These are phyloP conservation scores for Talpa occidentalis DNA, from an alignment of 2,113 vertebrate genomes.

Conservation along the genomic window DNA sequence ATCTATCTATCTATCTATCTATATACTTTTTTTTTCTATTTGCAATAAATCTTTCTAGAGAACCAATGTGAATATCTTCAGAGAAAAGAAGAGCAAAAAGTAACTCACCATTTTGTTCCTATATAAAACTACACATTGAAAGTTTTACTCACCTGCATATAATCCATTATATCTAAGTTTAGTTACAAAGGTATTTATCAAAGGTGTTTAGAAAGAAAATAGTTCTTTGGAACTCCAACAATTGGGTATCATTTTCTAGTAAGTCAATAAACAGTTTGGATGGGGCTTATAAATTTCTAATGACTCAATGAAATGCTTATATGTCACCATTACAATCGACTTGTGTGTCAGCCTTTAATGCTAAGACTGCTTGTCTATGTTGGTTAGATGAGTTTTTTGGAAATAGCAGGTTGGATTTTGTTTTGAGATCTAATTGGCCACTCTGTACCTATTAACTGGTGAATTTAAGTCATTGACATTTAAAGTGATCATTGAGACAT, in stretches of 20 bases:
- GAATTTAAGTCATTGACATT: too few relatives aligned
- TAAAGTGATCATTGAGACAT: too few relatives aligned
- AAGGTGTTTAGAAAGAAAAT: slow-evolving; percentile 20
- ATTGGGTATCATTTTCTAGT: background rate
- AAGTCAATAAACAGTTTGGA: background rate
- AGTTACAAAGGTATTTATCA: background rate
- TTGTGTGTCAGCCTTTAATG: too few relatives aligned
- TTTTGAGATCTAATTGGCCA: too few relatives aligned
- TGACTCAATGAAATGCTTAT: too few relatives aligned
- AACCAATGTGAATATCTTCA: background rate
- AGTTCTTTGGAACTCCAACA: background rate
- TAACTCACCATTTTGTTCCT: background rate
- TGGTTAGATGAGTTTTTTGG: too few relatives aligned
- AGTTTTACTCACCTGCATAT: background rate
- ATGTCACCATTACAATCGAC: too few relatives aligned
- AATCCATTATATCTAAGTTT: background rate
- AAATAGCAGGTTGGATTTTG: too few relatives aligned
- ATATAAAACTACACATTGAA: background rate
- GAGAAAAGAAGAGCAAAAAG: background rate
- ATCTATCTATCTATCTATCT: too few relatives aligned
- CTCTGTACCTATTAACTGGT: too few relatives aligned
- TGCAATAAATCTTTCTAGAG: background rate
- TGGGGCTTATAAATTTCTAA: too few relatives aligned
- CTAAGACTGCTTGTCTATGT: too few relatives aligned
- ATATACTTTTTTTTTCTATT: slow-evolving; percentile 27